Base-by-base conservation (phyloP, 2,113 vertebrate genomes). In the Halichoeres trimaculatus region DNA sequence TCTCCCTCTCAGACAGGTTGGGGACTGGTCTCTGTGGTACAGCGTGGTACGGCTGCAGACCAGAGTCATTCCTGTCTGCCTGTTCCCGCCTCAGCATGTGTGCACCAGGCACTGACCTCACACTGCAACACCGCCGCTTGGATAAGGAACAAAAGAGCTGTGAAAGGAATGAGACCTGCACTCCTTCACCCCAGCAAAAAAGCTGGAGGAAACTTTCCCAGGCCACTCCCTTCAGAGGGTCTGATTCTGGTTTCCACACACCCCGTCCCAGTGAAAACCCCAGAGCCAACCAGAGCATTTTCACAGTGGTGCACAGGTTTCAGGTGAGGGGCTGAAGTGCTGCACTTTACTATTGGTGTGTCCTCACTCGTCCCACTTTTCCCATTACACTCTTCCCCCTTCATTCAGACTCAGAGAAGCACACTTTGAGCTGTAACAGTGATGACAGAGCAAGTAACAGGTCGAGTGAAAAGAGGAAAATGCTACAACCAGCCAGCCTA, bases 41-140 rank as follows among this genome's bases (percentile, higher is more conserved):
- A 74, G 87, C 81, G 79, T 83, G 90, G 91, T 90, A 92, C 90
- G 23, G 34, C 81, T 79, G 72, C 68, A 76, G 74, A 74, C 63
- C 73, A n/a, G 71, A 84, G 50, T 84, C 89, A 90, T 85, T 90
- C 81, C 81, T 84, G 81, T 80, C 81, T 85, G 84, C 47, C 47
- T 86, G 70, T 65, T 62, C 43, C 48, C 61, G 43, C 61, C 62
- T 6, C 57, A 73, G 56, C 79, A 81, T 71, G 51, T 77, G 80
- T 60, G 84, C 76, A 78, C 87, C 85, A 91, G 88, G 81, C 82
- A 87, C 84, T 78, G 20, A 86, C 67, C 60, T 78, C 62, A 10
- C 78, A 64, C 57, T 68, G 62, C 50, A 64, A 61, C 13, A 11
- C 45, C 2, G 26, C 40, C 65, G 35, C 22, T 0, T 71, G 65